Evolutionary conservation across 1,140 invertebrate genomes (phyloP).

Genomic region (Hyles euphorbiae): DNA sequence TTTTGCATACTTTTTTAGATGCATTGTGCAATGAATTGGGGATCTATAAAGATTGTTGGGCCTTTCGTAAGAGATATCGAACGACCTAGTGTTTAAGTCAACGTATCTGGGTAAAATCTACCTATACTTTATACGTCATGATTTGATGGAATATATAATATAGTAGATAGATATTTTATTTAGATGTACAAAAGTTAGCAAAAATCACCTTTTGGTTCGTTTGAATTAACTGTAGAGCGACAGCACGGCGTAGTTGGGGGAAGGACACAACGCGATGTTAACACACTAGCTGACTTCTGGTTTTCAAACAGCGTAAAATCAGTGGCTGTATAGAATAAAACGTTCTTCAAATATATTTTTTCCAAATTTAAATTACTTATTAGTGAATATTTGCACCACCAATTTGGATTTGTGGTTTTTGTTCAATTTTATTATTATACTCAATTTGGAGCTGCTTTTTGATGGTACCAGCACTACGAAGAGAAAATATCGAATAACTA

Average conservation of each 20-base stretch:
- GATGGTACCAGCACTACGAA: conserved; percentile 22
- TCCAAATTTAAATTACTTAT: conserved; percentile 27
- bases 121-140: too few relatives aligned
- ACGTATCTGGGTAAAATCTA: too few relatives aligned
- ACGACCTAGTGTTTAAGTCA: too few relatives aligned
- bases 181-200: too few relatives aligned
- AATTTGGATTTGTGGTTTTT: conserved; percentile 34
- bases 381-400: conserved; percentile 38
- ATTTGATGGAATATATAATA: neutral
- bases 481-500: conserved; percentile 21
- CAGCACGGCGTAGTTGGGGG: conserved; percentile 7
- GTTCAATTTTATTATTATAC: conserved; percentile 45
- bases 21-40: too few relatives aligned
- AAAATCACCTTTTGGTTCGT: neutral
- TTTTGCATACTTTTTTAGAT: too few relatives aligned
- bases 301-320: neutral
- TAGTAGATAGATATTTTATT: neutral
- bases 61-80: too few relatives aligned
- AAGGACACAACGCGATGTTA: conserved; percentile 33
- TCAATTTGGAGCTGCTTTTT: conserved; percentile 40
- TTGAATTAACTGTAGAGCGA: neutral
- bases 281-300: conserved; percentile 27
- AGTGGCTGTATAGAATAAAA: conserved; percentile 1
- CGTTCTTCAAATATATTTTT: neutral
- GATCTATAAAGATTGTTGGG: too few relatives aligned